These are phyloP conservation scores for Helobdella robusta DNA, from an alignment of 2,888 invertebrate genomes.

Conservation along the genomic window DNA sequence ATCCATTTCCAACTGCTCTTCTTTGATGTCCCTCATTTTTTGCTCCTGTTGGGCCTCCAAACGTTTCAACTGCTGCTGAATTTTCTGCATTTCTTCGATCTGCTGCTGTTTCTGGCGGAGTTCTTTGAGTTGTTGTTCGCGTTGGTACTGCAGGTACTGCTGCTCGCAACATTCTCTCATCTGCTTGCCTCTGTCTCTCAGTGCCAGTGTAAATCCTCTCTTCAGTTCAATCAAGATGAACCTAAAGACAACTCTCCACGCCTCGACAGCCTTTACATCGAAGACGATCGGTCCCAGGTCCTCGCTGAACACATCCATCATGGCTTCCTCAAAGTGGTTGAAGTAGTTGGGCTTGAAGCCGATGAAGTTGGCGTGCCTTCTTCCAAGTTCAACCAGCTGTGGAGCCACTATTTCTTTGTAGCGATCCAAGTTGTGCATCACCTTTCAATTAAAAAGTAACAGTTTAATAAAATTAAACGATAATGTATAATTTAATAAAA, in stretches of 20 bases:
- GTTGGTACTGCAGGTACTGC: neutral
- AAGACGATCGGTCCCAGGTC: slow-evolving; percentile 37
- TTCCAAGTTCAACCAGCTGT: slow-evolving; percentile 38
- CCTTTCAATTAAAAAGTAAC: neutral
- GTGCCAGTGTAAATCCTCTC: slow-evolving; percentile 37
- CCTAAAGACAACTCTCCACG: slow-evolving; percentile 34
- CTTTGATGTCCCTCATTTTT: too few species aligned
- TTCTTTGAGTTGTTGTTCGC: too few species aligned
- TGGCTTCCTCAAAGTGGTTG: slow-evolving; percentile 38
- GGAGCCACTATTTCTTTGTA: slow-evolving; percentile 36
- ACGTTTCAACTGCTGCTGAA: too few species aligned
- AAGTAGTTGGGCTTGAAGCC: slow-evolving; percentile 41
- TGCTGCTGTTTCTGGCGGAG: neutral
- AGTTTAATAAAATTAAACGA: neutral
- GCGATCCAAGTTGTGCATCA: slow-evolving; percentile 35
- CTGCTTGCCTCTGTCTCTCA: slow-evolving; percentile 25
- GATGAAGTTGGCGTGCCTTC: slow-evolving; percentile 37
- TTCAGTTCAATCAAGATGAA: slow-evolving; percentile 39
- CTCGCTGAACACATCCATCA: slow-evolving; percentile 36
- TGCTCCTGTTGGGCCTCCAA: too few species aligned
- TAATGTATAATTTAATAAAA: neutral
- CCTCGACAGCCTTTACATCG: slow-evolving; percentile 28
- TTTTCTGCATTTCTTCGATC: too few species aligned
- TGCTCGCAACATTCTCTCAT: neutral
- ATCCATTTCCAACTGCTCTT: too few species aligned